Percentiles rank a stretch among this genome's conserved stretches.
These are phyloP conservation scores for Sipha maydis DNA, from an alignment of 2,888 invertebrate genomes.

Conservation along the genomic window DNA sequence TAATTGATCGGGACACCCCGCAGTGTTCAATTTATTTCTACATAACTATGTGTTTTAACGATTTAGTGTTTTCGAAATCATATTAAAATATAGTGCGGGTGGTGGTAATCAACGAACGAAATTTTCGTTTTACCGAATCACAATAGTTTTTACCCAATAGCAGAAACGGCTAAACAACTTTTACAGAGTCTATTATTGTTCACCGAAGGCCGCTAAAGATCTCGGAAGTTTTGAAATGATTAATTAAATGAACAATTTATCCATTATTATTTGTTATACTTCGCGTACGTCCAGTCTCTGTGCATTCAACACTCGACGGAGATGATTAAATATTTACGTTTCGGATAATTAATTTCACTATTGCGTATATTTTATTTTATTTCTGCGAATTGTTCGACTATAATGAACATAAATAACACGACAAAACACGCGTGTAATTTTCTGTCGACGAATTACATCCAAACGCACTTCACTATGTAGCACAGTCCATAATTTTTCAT, in stretches of 20 bases:
- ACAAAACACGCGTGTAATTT: not conserved
- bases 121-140: too few relatives aligned
- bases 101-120: too few relatives aligned
- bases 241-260: not conserved
- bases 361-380: not conserved
- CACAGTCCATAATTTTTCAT: too few relatives aligned
- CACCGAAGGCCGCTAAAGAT: not conserved
- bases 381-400: not conserved
- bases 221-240: not conserved
- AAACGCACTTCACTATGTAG: too few relatives aligned
- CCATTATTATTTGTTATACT: not conserved
- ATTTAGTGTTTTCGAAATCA: too few relatives aligned
- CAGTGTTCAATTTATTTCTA: too few relatives aligned
- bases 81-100: too few relatives aligned
- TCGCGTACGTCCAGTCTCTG: too few relatives aligned
- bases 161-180: not conserved
- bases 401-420: too few relatives aligned
- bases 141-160: not conserved
- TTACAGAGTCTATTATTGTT: not conserved
- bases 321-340: not conserved
- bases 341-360: not conserved
- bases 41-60: too few relatives aligned
- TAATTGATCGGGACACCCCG: too few relatives aligned
- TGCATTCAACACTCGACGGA: not conserved
- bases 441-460: not conserved